Conservation (phyloP, 2,797 vertebrate genomes). For the Pantherophis vulpinus region DNA sequence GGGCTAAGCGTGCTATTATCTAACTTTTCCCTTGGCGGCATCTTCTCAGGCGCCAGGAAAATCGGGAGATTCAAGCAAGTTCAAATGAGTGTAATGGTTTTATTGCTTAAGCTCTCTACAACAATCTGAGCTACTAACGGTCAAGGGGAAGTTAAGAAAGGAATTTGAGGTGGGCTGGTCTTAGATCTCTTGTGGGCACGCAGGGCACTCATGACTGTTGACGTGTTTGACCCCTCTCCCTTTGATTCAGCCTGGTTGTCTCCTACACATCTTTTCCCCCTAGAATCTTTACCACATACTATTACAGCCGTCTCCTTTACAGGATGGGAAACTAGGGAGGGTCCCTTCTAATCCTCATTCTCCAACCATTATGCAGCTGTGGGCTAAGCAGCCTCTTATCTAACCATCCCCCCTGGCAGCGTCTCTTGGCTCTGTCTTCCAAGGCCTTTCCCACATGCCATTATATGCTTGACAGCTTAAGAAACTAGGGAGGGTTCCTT, state of each 20-base stretch:
- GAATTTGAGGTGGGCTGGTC: not conserved
- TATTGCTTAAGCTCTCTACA: not conserved
- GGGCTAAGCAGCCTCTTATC: no score
- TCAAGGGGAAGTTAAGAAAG: not conserved
- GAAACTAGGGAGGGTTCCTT: not conserved
- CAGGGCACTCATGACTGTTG: not conserved
- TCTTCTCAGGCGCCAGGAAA: not conserved
- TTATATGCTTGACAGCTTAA: not conserved
- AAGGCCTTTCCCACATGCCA: no score
- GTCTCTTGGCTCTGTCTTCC: no score
- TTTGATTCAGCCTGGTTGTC: not conserved
- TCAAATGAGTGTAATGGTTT: not conserved
- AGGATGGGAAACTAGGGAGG: no score
- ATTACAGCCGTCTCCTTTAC: not conserved
- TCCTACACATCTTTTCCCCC: not conserved
- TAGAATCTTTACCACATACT: not conserved
- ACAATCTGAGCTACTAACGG: not conserved
- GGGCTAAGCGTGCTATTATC: not conserved
- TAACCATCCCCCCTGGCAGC: no score
- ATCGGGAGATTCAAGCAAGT: not conserved
- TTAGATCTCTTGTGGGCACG: not conserved
- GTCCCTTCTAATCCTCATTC: no score
- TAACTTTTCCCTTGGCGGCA: not conserved
- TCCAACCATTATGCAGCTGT: no score
- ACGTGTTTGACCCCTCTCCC: not conserved